These are phyloP conservation scores for Dendrolimus punctatus DNA, from an alignment of 1,140 invertebrate species.

Conservation along the genomic window DNA sequence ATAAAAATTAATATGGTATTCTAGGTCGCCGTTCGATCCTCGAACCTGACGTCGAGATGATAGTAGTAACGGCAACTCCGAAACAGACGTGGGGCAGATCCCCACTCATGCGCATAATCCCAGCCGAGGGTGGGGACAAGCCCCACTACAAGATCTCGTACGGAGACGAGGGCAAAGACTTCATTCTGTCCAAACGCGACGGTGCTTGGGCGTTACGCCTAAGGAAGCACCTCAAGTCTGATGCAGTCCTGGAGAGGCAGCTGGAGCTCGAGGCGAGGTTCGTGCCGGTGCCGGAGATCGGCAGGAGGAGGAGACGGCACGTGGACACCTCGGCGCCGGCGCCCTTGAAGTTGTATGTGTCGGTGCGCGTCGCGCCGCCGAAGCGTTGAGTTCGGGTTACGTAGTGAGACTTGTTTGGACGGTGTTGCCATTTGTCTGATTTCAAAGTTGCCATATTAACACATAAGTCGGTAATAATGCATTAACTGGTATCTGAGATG, in stretches of 20 bases:
- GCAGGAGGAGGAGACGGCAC: conserved; percentile 15
- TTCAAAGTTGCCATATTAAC: too few species aligned
- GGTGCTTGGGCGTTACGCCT: conserved; percentile 50
- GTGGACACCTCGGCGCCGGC: conserved; percentile 26
- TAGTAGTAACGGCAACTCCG: conserved; percentile 38
- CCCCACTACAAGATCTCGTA: conserved; percentile 52
- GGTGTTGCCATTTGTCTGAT: too few species aligned
- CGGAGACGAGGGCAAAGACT: conserved; percentile 38
- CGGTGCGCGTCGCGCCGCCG: conserved; percentile 37
- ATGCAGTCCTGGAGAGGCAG: conserved; percentile 35
- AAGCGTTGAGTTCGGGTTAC: conserved; percentile 17
- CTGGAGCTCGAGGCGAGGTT: conserved; percentile 53
- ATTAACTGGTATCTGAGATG: too few species aligned
- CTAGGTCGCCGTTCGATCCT: conserved; percentile 50
- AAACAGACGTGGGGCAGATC: conserved; percentile 52
- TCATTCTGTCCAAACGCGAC: conserved; percentile 45
- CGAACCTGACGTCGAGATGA: conserved; percentile 50
- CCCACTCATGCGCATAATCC: conserved; percentile 45
- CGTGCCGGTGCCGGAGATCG: conserved; percentile 21
- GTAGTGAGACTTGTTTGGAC: too few species aligned
- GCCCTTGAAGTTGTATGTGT: conserved; percentile 50
- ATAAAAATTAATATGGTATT: neutral
- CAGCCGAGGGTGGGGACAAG: conserved; percentile 32
- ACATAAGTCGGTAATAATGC: neutral
- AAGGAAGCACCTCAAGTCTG: conserved; percentile 31